Evolutionary conservation across 2,888 invertebrate species (phyloP), one percentile per base, ranked within the genome.

Genomic region (Myathropa florea): DNA sequence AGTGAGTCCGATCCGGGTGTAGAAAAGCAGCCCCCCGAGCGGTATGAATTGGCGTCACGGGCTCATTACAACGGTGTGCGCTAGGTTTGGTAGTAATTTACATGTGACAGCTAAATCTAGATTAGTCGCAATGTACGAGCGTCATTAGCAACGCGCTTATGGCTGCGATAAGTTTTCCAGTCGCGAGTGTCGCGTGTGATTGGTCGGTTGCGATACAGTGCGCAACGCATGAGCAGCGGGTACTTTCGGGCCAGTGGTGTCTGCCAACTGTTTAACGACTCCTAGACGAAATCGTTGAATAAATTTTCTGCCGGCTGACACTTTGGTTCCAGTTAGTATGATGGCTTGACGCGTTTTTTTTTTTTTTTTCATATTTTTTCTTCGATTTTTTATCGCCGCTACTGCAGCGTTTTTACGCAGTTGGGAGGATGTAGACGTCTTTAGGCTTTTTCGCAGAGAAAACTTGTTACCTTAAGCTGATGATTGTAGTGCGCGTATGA

Each of bases 101-200:
- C 78, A 82, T 86, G 86, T 82, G 86, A 86, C 86, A 86, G 86
- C 39, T 75, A 83, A 83, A 86, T 86, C 82, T 86, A 86, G 86
- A 86, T 86, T 75, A 86, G 78, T 82, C 67, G 82, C 78, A 82
- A 86, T 71, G 78, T 79, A 86, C 78, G 75, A 73, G 82, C 78
- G 78, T 86, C 82, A 86, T 86, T 86, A 86, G 75, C 73, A 78
- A 71, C 65, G 86, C 71, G 86, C 73, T 81, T 85, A 81, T 78
- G 77, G 60, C 55, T 53, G 26, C 73, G 73, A 85, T 85, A 73
- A 68, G 24, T 61, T 77, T 68, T 63, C 18, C 30, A 30, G 76
- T 33, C 26, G 23, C 28, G n/a, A 55, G 24, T 60, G 55, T 30
- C 28, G 36, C 33, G 65, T 72, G 23, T 39, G 77, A 85, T 86